Evolutionary conservation across 1,140 invertebrate species (phyloP).

Genomic region (Cryptotermes secundus): DNA sequence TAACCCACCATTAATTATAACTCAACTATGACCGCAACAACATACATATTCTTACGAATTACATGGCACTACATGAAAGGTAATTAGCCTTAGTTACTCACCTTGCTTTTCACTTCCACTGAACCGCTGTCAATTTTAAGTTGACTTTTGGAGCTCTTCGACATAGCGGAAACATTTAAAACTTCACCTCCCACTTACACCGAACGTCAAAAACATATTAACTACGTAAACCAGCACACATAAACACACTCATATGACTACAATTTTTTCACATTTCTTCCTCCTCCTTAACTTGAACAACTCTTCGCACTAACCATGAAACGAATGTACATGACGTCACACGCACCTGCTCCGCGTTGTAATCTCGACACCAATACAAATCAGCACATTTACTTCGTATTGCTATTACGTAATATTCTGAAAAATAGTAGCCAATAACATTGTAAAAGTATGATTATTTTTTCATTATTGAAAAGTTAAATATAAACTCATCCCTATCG

Average conservation of each 20-base stretch:
- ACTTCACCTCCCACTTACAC: conserved; percentile 31
- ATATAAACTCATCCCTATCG: too few species aligned
- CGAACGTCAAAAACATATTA: conserved; percentile 25
- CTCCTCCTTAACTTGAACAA: background rate
- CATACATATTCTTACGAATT: background rate
- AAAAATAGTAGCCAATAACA: too few species aligned
- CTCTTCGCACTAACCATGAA: background rate
- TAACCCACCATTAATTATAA: too few species aligned
- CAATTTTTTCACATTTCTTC: background rate
- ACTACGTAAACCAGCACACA: background rate
- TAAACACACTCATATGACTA: background rate
- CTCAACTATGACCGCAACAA: too few species aligned
- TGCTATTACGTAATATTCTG: background rate
- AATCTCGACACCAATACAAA: background rate
- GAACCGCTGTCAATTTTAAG: conserved; percentile 33
- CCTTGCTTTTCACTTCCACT: conserved; percentile 35
- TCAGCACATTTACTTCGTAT: background rate
- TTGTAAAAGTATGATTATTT: too few species aligned
- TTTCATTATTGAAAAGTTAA: too few species aligned
- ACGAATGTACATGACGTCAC: conserved; percentile 21
- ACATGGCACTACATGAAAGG: background rate
- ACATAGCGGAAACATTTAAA: conserved; percentile 33
- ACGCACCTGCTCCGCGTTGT: conserved; percentile 22
- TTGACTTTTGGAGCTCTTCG: conserved; percentile 32
- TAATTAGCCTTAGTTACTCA: conserved; percentile 24